A percentile compares a stretch with the other conserved stretches of the same genome.
These are phyloP conservation scores for Bombylius discolor DNA, from an alignment of 2,888 invertebrate genomes.

Conservation along the genomic window DNA sequence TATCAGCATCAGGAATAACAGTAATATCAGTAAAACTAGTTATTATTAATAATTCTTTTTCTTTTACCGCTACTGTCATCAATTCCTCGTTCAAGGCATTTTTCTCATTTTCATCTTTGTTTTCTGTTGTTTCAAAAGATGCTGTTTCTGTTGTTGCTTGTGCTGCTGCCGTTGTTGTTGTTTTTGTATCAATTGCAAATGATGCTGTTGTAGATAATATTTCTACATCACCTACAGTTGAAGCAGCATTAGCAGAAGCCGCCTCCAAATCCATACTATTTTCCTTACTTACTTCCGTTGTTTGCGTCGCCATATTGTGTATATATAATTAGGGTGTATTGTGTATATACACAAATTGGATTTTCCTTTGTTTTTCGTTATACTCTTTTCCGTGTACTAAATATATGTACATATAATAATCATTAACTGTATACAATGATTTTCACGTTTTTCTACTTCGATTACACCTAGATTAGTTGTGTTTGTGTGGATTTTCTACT, in stretches of 20 bases:
- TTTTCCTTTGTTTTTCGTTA: neutral
- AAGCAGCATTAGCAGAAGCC: neutral
- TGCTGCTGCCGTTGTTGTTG: neutral
- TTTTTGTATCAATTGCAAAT: neutral
- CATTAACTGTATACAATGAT: too few relatives aligned
- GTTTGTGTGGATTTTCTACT: too few relatives aligned
- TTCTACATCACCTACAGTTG: neutral
- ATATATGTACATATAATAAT: too few relatives aligned
- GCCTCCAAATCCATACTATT: neutral
- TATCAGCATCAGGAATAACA: neutral
- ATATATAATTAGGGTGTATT: neutral
- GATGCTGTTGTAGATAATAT: neutral
- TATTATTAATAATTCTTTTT: neutral
- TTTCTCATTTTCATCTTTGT: neutral
- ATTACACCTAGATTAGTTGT: too few relatives aligned
- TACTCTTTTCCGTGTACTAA: too few relatives aligned
- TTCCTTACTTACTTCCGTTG: slow-evolving; percentile 1
- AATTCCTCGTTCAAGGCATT: neutral
- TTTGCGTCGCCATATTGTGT: slow-evolving; percentile 3
- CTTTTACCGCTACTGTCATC: neutral
- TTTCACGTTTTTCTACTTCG: too few relatives aligned
- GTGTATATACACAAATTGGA: slow-evolving; percentile 2
- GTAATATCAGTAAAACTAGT: neutral
- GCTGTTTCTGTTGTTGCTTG: neutral
- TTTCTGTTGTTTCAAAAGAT: too few relatives aligned